Conservation (phyloP, 1,140 invertebrate species). For the Cotesia vestalis region DNA sequence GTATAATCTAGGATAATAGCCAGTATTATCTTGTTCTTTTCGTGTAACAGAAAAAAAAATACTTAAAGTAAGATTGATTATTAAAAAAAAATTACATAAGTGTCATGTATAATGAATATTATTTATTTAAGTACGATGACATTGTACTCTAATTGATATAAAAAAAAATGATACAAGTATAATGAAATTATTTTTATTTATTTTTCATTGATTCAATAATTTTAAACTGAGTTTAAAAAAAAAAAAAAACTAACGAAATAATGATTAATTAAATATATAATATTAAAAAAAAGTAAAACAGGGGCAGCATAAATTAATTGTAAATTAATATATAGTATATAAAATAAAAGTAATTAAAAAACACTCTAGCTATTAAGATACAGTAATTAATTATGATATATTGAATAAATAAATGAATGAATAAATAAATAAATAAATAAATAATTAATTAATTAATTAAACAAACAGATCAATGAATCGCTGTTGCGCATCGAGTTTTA, state of each 20-base stretch:
- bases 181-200: conserved; percentile 2
- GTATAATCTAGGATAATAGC: too few relatives aligned
- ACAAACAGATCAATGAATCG: conserved; percentile 53
- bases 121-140: conserved; percentile 15
- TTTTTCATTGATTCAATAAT: conserved; percentile 31
- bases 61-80: too few relatives aligned
- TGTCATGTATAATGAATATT: conserved; percentile 15
- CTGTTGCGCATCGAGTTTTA: conserved; percentile 57
- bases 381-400: conserved; percentile 53
- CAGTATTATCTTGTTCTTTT: too few relatives aligned
- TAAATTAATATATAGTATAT: conserved; percentile 53
- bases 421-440: conserved; percentile 40
- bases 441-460: neutral
- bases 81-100: conserved; percentile 11
- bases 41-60: too few relatives aligned
- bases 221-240: conserved; percentile 11
- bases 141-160: neutral
- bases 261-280: conserved; percentile 10
- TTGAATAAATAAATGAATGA: neutral
- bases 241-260: conserved; percentile 8
- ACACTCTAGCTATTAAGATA: conserved; percentile 48
- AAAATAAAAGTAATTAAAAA: conserved; percentile 34
- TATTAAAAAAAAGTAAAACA: conserved; percentile 21
- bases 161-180: neutral
- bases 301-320: conserved; percentile 45